phyloP scores from a whole-genome alignment of 2,113 vertebrate species.

The Carassius gibelio region DNA sequence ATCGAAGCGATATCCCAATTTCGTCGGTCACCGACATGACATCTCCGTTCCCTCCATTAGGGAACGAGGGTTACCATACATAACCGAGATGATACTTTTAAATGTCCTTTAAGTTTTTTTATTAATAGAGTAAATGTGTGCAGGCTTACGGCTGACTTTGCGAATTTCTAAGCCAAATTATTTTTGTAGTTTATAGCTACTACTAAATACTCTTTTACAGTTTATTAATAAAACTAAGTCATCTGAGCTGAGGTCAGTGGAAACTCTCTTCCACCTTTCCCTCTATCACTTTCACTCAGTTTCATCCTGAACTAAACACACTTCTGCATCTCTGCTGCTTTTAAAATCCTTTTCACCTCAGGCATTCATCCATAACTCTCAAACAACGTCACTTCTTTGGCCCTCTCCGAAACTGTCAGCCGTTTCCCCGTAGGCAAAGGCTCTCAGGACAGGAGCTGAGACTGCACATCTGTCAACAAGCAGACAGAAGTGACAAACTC shows the following conservation, averaged over 20 bases:
- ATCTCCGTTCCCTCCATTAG: too few species aligned
- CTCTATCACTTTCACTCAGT: background rate
- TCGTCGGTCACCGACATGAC: too few species aligned
- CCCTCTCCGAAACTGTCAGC: background rate
- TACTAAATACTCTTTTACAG: background rate
- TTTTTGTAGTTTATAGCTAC: too few species aligned
- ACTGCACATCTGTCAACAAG: background rate
- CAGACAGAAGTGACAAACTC: background rate
- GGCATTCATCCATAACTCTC: constrained; percentile 9
- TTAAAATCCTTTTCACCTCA: constrained; percentile 14
- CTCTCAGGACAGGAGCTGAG: constrained; percentile 15
- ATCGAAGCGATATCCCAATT: too few species aligned
- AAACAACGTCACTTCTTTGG: constrained; percentile 4
- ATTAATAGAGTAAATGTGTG: too few species aligned
- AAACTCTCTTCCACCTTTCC: background rate
- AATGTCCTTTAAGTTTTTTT: too few species aligned
- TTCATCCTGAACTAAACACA: constrained; percentile 10
- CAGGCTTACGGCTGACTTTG: too few species aligned
- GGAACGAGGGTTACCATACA: too few species aligned
- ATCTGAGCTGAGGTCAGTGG: constrained; percentile 4
- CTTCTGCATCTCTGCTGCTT: background rate
- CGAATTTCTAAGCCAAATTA: too few species aligned
- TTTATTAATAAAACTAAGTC: background rate
- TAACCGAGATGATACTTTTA: background rate
- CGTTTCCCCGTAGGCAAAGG: background rate